phyloP scores from a whole-genome alignment of 2,113 vertebrate genomes.

The Pogona vitticeps region DNA sequence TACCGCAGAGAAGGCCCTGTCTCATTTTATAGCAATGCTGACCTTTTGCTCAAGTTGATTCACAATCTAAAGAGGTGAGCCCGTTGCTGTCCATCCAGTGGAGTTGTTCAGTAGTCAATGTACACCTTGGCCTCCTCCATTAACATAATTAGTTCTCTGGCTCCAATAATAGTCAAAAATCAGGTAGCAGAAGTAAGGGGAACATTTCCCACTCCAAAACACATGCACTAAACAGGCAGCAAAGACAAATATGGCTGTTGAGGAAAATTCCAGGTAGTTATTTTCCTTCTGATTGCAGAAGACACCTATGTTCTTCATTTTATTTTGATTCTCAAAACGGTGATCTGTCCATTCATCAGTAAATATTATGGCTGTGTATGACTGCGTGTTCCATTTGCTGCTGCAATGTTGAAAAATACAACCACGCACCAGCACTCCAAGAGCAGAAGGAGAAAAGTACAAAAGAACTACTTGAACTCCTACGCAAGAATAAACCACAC shows the following conservation, averaged over 20 bases:
- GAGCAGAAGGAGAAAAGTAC: not conserved
- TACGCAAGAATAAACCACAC: too few species aligned
- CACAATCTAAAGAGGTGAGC: not conserved
- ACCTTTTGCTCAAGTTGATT: not conserved
- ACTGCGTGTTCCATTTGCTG: not conserved
- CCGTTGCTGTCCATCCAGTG: not conserved
- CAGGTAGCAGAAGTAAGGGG: slow-evolving; percentile 3
- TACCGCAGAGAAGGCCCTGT: too few species aligned
- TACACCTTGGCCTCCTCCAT: slow-evolving; percentile 1
- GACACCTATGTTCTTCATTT: not conserved
- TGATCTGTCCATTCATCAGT: not conserved
- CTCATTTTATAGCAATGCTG: not conserved
- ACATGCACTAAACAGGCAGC: not conserved
- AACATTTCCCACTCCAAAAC: not conserved
- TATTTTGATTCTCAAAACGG: not conserved
- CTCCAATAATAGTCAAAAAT: not conserved
- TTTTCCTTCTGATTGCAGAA: not conserved
- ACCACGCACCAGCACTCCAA: not conserved
- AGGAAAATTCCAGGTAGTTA: not conserved
- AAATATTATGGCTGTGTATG: not conserved
- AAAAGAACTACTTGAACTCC: not conserved
- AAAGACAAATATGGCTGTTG: slow-evolving; percentile 18
- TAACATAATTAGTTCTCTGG: not conserved
- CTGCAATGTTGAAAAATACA: not conserved
- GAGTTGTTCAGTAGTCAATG: not conserved